These are phyloP conservation scores for Misgurnus anguillicaudatus DNA, from an alignment of 2,113 vertebrate genomes.

Conservation along the genomic window DNA sequence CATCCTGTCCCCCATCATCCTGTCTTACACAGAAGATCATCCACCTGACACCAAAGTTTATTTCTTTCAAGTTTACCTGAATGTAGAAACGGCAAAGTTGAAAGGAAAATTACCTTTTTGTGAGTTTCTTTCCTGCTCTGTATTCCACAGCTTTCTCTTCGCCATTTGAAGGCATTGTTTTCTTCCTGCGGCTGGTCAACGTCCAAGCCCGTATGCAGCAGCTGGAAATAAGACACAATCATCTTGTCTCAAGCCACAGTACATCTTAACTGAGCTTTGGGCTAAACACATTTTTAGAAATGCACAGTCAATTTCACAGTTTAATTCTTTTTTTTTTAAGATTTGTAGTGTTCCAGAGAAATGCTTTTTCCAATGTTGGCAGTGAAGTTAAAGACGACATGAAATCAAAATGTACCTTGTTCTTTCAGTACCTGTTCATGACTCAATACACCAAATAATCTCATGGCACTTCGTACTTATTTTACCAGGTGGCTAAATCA, in stretches of 20 bases:
- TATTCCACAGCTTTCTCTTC: background rate
- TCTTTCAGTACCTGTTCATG: too few relatives aligned
- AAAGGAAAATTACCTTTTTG: slow-evolving; percentile 1
- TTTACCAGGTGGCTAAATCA: too few relatives aligned
- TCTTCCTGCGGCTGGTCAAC: slow-evolving; percentile 10
- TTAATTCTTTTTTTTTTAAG: background rate
- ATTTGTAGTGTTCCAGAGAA: background rate
- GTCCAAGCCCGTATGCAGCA: slow-evolving; percentile 20
- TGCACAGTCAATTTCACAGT: background rate
- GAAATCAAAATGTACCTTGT: too few relatives aligned
- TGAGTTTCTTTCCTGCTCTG: background rate
- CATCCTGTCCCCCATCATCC: background rate
- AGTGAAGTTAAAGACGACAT: background rate
- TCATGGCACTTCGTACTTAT: too few relatives aligned
- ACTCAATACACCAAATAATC: too few relatives aligned
- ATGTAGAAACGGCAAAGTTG: slow-evolving; percentile 16
- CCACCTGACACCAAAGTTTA: background rate
- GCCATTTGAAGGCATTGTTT: slow-evolving; percentile 13
- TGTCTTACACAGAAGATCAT: slow-evolving; percentile 24
- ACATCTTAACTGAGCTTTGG: slow-evolving; percentile 14
- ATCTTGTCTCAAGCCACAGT: slow-evolving; percentile 6
- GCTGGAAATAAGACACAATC: slow-evolving; percentile 17
- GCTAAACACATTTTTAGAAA: background rate
- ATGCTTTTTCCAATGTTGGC: background rate
- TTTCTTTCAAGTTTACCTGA: slow-evolving; percentile 18